Evolutionary conservation across 2,113 vertebrate genomes (phyloP), one percentile per base, ranked within the genome.

Genomic region (Corythaixoides concolor): DNA sequence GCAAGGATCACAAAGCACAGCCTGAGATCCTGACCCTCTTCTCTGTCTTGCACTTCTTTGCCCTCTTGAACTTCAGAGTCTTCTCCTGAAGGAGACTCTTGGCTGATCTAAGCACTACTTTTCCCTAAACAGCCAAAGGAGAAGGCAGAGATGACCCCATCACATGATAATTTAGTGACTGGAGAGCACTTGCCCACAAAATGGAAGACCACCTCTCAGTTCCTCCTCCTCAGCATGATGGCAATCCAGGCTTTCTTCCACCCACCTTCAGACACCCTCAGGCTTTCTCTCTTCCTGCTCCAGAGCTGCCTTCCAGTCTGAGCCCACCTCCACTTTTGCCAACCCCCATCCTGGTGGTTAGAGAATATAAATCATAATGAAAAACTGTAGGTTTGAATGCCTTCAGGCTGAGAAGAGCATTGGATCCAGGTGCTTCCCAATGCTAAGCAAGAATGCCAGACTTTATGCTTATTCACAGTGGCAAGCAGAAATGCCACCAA

Each of bases 341-440:
- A 84, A 60, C 41, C 68, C 56, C 64, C 78, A 16, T 56, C 47
- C 56, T 43, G 26, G 52, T 85, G 66, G 80, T 72, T 89, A 78
- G 33, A 81, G 81, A 89, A 89, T 6, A 85, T 45, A 85, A 92
- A 96, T 52, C 13, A 12, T 63, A 77, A 81, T 37, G 68, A 87
- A 90, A 90, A 92, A 67, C 73, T 18, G 15, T n/a, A 49, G 62
- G 77, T 92, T 87, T 95, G 56, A 91, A 92, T 52, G 84, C 81
- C 89, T 89, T 78, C 62, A 30, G 73, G 93, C 63, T 85, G 47
- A 72, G 56, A 73, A 14, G 15, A 85, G 28, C 37, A 18, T 12
- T 68, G 77, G 66, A 94, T 89, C 60, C 87, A 95, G 80, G 69
- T 72, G 77, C 80, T 89, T 81, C 84, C 80, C 91, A 64, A 53